Percentiles rank a stretch among this genome's conserved stretches.
Evolutionary conservation across 2,113 vertebrate species (phyloP).

Genomic region (Carlito syrichta): DNA sequence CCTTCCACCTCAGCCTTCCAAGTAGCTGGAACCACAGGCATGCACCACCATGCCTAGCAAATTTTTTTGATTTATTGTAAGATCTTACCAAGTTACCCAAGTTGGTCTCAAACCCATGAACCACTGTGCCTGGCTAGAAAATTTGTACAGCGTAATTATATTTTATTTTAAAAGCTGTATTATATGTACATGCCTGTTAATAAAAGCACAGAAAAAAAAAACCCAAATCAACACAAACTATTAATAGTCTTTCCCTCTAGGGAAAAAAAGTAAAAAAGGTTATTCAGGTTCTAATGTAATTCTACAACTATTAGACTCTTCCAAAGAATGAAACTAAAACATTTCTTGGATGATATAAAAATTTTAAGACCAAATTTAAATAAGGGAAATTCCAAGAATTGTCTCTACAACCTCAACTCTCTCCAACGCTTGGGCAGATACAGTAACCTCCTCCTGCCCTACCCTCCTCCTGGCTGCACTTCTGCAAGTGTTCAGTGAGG

Average conservation of each 20-base stretch:
- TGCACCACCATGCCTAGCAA: too few relatives aligned
- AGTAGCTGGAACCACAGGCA: too few relatives aligned
- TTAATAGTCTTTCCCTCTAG: background rate
- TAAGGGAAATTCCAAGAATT: background rate
- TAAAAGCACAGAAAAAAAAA: background rate
- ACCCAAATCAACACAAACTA: background rate
- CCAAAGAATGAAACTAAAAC: conserved; percentile 24
- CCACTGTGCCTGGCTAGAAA: too few relatives aligned
- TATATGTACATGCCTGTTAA: background rate
- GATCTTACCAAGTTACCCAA: too few relatives aligned
- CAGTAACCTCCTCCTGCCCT: background rate
- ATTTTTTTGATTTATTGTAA: too few relatives aligned
- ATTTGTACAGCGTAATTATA: background rate
- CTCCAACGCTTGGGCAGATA: background rate
- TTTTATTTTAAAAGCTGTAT: background rate
- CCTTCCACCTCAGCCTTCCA: too few relatives aligned
- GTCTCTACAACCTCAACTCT: background rate
- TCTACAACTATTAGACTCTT: background rate
- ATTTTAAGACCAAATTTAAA: background rate
- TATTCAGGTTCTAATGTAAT: background rate
- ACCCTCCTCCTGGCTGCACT: background rate
- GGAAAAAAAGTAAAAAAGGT: background rate
- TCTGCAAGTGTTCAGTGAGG: background rate
- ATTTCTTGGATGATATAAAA: background rate
- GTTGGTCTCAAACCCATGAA: too few relatives aligned